phyloP scores from a whole-genome alignment of 2,797 vertebrate species.

The Dryobates pubescens region DNA sequence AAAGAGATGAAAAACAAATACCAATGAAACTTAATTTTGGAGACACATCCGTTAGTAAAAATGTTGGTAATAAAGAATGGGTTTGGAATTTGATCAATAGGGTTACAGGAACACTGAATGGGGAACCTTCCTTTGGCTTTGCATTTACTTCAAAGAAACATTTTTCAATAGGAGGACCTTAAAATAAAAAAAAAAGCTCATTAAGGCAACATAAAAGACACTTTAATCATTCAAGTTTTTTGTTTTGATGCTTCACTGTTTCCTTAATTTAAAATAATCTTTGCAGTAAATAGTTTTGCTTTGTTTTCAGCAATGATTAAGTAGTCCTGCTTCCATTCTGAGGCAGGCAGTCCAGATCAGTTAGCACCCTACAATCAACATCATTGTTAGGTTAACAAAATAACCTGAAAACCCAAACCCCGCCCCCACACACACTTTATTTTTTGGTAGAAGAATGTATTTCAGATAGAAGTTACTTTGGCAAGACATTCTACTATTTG shows the following conservation, averaged over 20 bases:
- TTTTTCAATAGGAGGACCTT: not conserved
- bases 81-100: not conserved
- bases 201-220: not conserved
- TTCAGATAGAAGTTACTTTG: not conserved
- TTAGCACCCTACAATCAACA: not conserved
- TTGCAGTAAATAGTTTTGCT: not conserved
- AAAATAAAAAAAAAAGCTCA: not conserved
- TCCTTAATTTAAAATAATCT: not conserved
- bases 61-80: not conserved
- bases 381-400: not conserved
- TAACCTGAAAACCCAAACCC: no score
- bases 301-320: not conserved
- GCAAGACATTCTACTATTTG: not conserved
- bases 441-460: not conserved
- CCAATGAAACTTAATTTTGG: not conserved
- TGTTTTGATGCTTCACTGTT: not conserved
- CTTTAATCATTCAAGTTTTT: not conserved
- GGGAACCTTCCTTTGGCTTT: not conserved
- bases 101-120: not conserved
- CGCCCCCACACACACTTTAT: no score
- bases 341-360: not conserved
- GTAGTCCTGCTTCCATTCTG: not conserved
- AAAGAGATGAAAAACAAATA: constrained; percentile 10
- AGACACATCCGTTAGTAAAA: not conserved
- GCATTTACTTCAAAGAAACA: not conserved